Evolutionary conservation across 1,140 invertebrate genomes (phyloP), one percentile per base, ranked within the genome.

Genomic region (Vanessa tameamea): DNA sequence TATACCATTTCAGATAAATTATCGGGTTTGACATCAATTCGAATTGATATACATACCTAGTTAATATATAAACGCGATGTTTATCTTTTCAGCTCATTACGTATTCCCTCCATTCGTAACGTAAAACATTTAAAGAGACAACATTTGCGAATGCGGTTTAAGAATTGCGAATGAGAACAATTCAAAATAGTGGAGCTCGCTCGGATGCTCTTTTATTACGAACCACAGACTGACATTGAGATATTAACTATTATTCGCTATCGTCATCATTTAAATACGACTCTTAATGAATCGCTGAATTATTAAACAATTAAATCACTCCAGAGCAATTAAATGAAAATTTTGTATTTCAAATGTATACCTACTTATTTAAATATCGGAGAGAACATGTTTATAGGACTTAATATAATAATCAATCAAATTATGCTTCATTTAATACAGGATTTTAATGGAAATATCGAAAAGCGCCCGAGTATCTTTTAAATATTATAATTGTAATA

Each of bases 81-180:
- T 31, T 31, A 31, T 31, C 26, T 15, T 12, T 7, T 13, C 11
- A 48, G 47, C 12, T 13, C 47, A 48, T 48, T 48, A 13, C 47
- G 14, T 48, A 48, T 48, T 48, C 47, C 47, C 11, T 48, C 14
- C 47, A 48, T 4, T 12, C 47, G 6, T 15, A 50, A 12, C 48
- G 48, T 50, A 14, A n/a, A 50, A 50, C 13, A 50, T n/a, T 50
- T 50, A 14, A 48, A 48, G 13, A 50, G 13, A 3, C 9, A 55
- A 55, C 26, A 14, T 6, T 53, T 8, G 15, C 16, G 16, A 20
- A 20, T 20, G 16, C 9, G 53, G 16, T 16, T 55, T 55, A 6
- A 55, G n/a, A 23, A 55, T 55, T 6, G 53, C 53, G 53, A 55
- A 55, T 23, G 16, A 55, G 16, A 55, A 55, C 53, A 55, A 55